Conservation (phyloP, 2,113 vertebrate species). For the Labeo rohita region DNA sequence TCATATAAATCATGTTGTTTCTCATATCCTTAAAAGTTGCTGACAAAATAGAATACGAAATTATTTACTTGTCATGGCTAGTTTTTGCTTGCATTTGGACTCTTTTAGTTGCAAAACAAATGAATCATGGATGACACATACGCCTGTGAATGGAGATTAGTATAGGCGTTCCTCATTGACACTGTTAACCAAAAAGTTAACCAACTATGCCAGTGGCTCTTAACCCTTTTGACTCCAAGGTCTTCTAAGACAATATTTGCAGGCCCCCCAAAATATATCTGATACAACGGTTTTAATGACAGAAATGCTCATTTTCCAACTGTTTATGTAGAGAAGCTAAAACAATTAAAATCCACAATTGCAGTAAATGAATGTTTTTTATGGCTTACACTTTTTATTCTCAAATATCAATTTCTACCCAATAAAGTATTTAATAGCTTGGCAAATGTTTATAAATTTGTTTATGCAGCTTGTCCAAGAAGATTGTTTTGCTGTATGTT, state of each 20-base stretch:
- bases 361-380: not conserved
- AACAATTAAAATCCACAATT: not conserved
- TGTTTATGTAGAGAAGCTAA: not conserved
- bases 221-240: not conserved
- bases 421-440: not conserved
- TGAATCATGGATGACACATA: not conserved
- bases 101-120: not conserved
- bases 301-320: not conserved
- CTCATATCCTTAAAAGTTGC: not conserved
- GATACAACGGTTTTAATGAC: not conserved
- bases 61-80: not conserved
- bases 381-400: not conserved
- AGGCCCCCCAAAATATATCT: not conserved
- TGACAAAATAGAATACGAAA: not conserved
- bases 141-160: not conserved
- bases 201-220: not conserved
- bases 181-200: not conserved
- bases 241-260: not conserved
- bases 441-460: not conserved
- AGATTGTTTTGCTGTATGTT: too few relatives aligned
- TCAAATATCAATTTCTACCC: not conserved
- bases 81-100: constrained; percentile 15
- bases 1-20: not conserved
- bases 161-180: not conserved
- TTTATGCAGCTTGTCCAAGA: not conserved